A percentile compares a stretch with the other conserved stretches of the same genome.
Evolutionary conservation across 2,888 invertebrate genomes (phyloP).

Genomic region (Galerucella pusilla): DNA sequence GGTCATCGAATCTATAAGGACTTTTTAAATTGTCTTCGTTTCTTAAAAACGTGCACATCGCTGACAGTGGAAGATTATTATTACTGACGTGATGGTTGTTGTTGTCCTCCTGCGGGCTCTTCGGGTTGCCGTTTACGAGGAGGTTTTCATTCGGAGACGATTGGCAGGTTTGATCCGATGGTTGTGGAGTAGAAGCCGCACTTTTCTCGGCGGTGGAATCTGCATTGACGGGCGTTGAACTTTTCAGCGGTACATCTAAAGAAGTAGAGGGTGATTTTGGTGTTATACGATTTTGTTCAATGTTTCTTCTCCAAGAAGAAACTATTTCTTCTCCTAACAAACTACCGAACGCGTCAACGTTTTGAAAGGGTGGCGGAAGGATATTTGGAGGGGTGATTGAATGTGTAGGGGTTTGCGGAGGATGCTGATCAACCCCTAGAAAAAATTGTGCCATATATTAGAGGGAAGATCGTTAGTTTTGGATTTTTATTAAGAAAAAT

Average conservation of each 20-base stretch:
- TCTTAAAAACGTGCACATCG: conserved; percentile 66
- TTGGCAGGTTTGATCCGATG: conserved; percentile 59
- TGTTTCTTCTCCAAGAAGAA: conserved; percentile 79
- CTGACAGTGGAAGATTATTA: conserved; percentile 67
- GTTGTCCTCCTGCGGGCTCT: conserved; percentile 64
- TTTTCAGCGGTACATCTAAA: conserved; percentile 60
- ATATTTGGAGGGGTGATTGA: conserved; percentile 63
- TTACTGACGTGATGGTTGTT: conserved; percentile 68
- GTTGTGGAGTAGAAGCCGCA: conserved; percentile 67
- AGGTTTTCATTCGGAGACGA: conserved; percentile 55
- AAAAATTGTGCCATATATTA: conserved; percentile 31
- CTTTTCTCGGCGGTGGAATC: conserved; percentile 62
- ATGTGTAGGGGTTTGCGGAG: conserved; percentile 49
- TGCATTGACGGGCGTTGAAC: conserved; percentile 65
- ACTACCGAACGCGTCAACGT: conserved; percentile 78
- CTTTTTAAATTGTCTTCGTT: conserved; percentile 69
- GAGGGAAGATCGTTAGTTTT: conserved; percentile 8
- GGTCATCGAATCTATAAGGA: conserved; percentile 85
- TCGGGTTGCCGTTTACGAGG: conserved; percentile 67
- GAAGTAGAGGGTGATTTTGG: conserved; percentile 54
- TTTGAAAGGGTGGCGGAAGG: conserved; percentile 71
- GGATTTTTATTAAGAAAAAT: neutral
- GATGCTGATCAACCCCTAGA: conserved; percentile 42
- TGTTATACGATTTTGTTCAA: conserved; percentile 67
- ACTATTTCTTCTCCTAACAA: conserved; percentile 86